Conservation (phyloP, 1,140 invertebrate species). For the Heliconius hewitsoni region DNA sequence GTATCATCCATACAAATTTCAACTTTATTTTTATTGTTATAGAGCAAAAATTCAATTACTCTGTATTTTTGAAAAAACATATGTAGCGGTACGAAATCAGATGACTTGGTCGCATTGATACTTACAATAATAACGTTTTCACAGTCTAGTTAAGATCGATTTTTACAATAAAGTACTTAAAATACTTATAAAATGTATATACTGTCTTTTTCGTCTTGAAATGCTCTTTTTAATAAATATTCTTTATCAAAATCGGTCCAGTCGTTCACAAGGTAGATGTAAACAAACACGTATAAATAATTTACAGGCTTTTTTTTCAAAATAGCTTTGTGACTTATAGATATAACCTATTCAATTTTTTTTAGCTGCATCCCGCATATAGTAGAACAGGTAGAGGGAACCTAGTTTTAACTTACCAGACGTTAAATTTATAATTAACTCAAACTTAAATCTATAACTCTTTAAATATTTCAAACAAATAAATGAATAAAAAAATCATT, state of each 20-base stretch:
- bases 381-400: too few species aligned
- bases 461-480: too few species aligned
- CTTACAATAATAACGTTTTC: background rate
- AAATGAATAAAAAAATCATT: too few species aligned
- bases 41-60: background rate
- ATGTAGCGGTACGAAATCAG: slow-evolving; percentile 7
- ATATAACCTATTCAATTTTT: too few species aligned
- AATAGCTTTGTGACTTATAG: background rate
- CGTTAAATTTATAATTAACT: too few species aligned
- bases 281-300: background rate
- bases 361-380: too few species aligned
- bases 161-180: background rate
- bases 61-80: background rate
- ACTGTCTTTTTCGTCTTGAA: background rate
- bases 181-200: background rate
- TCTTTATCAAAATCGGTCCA: background rate
- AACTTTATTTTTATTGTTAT: background rate
- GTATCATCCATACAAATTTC: slow-evolving; percentile 11
- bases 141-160: background rate
- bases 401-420: too few species aligned
- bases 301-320: background rate
- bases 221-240: background rate
- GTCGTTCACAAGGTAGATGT: background rate
- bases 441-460: too few species aligned
- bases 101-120: background rate